Evolutionary conservation across 2,113 vertebrate species (phyloP).

Genomic region (Buteo buteo): DNA sequence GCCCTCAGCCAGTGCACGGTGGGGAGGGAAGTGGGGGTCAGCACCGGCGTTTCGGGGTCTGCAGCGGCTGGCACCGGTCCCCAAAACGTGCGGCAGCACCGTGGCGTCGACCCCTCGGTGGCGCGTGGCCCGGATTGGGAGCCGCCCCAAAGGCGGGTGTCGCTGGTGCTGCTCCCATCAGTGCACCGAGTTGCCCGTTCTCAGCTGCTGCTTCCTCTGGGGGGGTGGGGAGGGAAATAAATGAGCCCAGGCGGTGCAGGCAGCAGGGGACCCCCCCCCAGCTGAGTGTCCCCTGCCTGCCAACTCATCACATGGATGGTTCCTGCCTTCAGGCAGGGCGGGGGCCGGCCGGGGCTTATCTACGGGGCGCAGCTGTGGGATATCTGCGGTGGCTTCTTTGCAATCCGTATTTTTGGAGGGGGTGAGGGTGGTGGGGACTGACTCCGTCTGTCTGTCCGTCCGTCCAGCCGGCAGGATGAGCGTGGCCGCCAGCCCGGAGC

Average conservation of each 20-base stretch:
- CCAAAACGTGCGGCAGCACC: not conserved
- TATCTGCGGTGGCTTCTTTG: not conserved
- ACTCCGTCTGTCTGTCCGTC: not conserved
- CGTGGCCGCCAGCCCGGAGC: slow-evolving; percentile 57
- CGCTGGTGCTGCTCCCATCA: no score
- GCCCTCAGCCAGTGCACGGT: not conserved
- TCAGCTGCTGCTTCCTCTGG: not conserved
- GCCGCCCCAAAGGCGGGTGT: not conserved
- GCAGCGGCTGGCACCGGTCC: not conserved
- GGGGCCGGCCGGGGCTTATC: not conserved
- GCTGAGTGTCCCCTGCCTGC: not conserved
- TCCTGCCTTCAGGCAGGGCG: not conserved
- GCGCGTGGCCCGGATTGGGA: not conserved
- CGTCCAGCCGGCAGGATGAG: slow-evolving; percentile 60
- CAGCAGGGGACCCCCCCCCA: not conserved
- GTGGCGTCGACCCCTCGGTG: not conserved
- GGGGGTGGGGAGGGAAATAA: no score
- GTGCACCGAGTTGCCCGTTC: not conserved
- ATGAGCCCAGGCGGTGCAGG: not conserved
- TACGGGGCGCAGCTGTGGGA: not conserved
- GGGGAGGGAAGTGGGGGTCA: not conserved
- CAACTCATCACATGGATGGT: not conserved
- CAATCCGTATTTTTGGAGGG: not conserved
- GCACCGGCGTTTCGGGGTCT: not conserved
- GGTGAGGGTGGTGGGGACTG: not conserved